Evolutionary conservation across 1,140 invertebrate genomes (phyloP), one percentile per base, ranked within the genome.

Genomic region (Mylabris phalerata): DNA sequence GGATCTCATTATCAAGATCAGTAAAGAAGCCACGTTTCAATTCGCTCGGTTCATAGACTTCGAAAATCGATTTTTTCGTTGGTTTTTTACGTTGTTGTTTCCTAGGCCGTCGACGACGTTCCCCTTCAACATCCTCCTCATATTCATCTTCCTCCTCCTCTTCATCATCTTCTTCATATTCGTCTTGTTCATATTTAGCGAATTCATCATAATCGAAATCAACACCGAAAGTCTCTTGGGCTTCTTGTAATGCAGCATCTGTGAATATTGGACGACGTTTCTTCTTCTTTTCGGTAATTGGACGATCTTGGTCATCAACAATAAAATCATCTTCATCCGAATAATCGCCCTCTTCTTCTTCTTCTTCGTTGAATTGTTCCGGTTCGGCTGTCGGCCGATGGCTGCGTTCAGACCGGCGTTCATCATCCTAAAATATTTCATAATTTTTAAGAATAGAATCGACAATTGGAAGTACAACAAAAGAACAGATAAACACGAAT

Each of bases 201-300:
- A 98, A 95, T 66, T 98, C 95, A 62, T 95, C 92, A 75, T 91
- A 98, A 75, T 99, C 95, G 79, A 98, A 98, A 73, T 98, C 93
- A 19, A 98, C 95, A 55, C 97, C 98, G 76, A 99, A 99, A 64
- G 98, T 98, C 71, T 99, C 97, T 76, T 98, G 95, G 50, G 97
- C 97, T 77, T 98, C 94, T 83, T 98, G 95, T 26, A 98, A 76
- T 1, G 92, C 90, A 84, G 89, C 87, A 79, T 98, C 94, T 48
- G 87, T 88, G 69, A 94, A 95, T 61, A 95, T 90, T 13, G 84
- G 89, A 70, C 88, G 90, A 48, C 90, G 85, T 76, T 92, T 93
- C 74, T 92, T 91, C 62, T 87, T 85, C 64, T 87, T 88, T 60
- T 91, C 89, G 11, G 87, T 84, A 54, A 98, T 93, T 1, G 95